Conservation (phyloP, 1,140 invertebrate species). For the Babylonia areolata region DNA sequence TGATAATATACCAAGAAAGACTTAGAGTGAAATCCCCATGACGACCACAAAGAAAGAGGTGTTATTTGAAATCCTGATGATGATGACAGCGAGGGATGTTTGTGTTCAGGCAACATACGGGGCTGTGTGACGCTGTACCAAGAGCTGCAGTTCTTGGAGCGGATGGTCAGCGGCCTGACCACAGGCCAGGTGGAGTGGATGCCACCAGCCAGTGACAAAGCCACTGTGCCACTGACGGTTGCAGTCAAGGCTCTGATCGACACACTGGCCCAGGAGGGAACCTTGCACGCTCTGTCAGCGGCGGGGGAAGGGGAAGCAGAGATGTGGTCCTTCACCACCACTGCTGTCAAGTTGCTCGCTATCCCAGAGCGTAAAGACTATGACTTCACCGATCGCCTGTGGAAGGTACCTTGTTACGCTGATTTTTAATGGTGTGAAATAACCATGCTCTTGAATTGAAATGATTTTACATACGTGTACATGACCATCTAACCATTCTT, state of each 20-base stretch:
- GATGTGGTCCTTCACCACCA: background rate
- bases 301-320: slow-evolving; percentile 34
- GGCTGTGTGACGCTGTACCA: slow-evolving; percentile 45
- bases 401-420: slow-evolving; percentile 52
- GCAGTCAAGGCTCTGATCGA: slow-evolving; percentile 53
- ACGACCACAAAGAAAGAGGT: too few relatives aligned
- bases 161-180: slow-evolving; percentile 47
- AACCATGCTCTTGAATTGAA: too few relatives aligned
- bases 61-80: too few relatives aligned
- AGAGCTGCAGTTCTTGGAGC: slow-evolving; percentile 53
- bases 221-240: slow-evolving; percentile 40
- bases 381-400: slow-evolving; percentile 66
- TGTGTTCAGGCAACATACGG: slow-evolving; percentile 42
- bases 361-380: slow-evolving; percentile 56
- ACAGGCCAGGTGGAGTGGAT: slow-evolving; percentile 59
- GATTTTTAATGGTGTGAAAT: too few relatives aligned
- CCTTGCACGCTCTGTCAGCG: slow-evolving; percentile 1
- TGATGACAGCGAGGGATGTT: too few relatives aligned
- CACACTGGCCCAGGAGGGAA: slow-evolving; percentile 44
- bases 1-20: too few relatives aligned
- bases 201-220: slow-evolving; percentile 33
- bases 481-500: too few relatives aligned
- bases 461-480: too few relatives aligned
- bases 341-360: slow-evolving; percentile 34
- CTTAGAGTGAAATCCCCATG: too few relatives aligned